Percentiles rank a stretch among this genome's conserved stretches.
These are phyloP conservation scores for Heliopora coerulea DNA, from an alignment of 92 coral and sea anemone species.

Conservation along the genomic window DNA sequence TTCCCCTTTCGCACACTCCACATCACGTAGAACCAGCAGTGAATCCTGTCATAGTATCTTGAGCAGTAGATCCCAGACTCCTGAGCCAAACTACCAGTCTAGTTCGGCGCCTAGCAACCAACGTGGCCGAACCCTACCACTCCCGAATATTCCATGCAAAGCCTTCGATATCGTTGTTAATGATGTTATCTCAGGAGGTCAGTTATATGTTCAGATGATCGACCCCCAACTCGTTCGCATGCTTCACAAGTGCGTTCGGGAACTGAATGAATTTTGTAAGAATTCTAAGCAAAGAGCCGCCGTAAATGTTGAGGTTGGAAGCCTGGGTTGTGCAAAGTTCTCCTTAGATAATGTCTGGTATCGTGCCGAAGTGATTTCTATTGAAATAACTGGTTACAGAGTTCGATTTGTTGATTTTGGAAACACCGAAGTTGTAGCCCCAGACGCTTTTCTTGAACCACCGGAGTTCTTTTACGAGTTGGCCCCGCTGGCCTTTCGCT, in stretches of 20 bases:
- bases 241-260: constrained; percentile 48
- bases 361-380: constrained; percentile 45
- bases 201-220: constrained; percentile 63
- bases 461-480: constrained; percentile 45
- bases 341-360: constrained; percentile 57
- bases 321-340: constrained; percentile 59
- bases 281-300: constrained; percentile 8
- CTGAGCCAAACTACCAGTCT: neutral
- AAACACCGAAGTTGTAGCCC: constrained; percentile 42
- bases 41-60: neutral
- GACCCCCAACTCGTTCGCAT: constrained; percentile 48
- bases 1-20: neutral
- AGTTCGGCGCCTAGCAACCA: neutral
- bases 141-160: constrained; percentile 3
- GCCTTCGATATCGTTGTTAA: constrained; percentile 65
- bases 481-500: constrained; percentile 21
- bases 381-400: constrained; percentile 25
- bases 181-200: constrained; percentile 64
- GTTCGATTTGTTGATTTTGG: constrained; percentile 65
- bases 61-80: neutral
- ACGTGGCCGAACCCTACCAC: neutral
- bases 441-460: constrained; percentile 45
- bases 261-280: constrained; percentile 51
- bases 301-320: constrained; percentile 27
- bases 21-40: neutral